Evolutionary conservation across 2,797 vertebrate species (phyloP), one percentile per base, ranked within the genome.

Genomic region (Sebastes taczanowskii): DNA sequence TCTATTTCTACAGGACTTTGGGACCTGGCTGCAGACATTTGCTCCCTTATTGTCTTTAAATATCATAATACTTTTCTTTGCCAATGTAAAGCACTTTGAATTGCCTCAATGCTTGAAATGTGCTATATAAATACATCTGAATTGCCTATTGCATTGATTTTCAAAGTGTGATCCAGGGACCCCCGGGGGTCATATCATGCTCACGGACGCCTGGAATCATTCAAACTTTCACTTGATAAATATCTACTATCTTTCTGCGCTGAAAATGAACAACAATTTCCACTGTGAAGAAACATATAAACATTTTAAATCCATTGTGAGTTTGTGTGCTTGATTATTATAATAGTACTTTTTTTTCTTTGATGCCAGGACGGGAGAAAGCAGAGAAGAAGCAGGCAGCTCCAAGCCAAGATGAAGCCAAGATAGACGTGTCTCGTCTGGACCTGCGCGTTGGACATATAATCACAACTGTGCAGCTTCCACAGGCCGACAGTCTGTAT

Each of bases 401-500:
- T 13, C 85, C 89, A 52, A 73, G 66, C 38, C 91, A 93, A 16
- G 95, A 95, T 49, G 90, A 95, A 2, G 93, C 86, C 77, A 94
- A 91, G 74, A 78, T 97, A 73, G 97, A 99, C 73, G 96, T 96
- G 80, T 98, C 98, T 18, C 89, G 94, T n/a, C 95, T 99, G 89
- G 97, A 99, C 93, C 89, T 99, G 90, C 96, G 97, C 6, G 95
- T 98, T 75, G 98, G 97, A 73, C 94, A 94, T 64, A 96, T 98
- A 72, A 30, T 96, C 75, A 89, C 89, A 68, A 96, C 95, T 1
- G 86, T 94, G 90, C 97, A 97, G 83, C 97, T 97, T 72, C 97
- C 97, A 0, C 97, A 98, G 87, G 95, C 96, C 3, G 96, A 98
- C 64, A 29, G 94, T 2, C 80, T 98, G 4, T 98, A 97, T 25